These are phyloP conservation scores for Trypoxylon attenuatum DNA, from an alignment of 2,888 invertebrate species.

Conservation along the genomic window DNA sequence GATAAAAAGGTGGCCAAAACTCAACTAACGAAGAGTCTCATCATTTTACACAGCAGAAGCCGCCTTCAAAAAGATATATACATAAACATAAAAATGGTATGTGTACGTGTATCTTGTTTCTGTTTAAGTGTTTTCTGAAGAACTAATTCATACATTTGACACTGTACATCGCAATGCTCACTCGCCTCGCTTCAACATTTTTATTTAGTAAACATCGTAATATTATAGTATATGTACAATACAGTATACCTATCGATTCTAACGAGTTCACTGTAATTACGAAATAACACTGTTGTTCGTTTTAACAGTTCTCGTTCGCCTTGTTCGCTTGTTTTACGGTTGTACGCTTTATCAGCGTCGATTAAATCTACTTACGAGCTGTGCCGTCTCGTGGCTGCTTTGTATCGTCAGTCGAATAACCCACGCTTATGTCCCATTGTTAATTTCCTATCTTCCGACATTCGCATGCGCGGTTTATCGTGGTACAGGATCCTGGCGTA, in stretches of 20 bases:
- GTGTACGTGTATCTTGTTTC: too few species aligned
- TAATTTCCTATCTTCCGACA: too few species aligned
- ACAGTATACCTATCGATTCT: conserved; percentile 68
- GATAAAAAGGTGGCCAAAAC: too few species aligned
- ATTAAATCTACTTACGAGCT: conserved; percentile 36
- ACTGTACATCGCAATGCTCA: too few species aligned
- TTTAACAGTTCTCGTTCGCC: conserved; percentile 14
- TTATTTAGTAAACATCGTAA: conserved; percentile 69
- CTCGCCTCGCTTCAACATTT: conserved; percentile 49
- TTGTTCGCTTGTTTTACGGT: conserved; percentile 15
- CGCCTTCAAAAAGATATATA: too few species aligned
- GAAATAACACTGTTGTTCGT: conserved; percentile 37
- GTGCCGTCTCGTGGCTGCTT: conserved; percentile 22
- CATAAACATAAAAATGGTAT: too few species aligned
- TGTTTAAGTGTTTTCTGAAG: too few species aligned
- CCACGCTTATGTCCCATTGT: too few species aligned
- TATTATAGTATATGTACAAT: conserved; percentile 68
- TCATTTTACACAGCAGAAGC: too few species aligned
- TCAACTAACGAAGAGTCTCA: too few species aligned
- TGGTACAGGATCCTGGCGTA: conserved; percentile 3
- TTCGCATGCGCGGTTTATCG: neutral
- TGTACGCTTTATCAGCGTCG: conserved; percentile 29
- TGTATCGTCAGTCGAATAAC: neutral
- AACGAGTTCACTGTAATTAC: conserved; percentile 67
- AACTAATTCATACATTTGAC: too few species aligned